phyloP scores from a whole-genome alignment of 2,113 vertebrate genomes.

The Phycodurus eques region DNA sequence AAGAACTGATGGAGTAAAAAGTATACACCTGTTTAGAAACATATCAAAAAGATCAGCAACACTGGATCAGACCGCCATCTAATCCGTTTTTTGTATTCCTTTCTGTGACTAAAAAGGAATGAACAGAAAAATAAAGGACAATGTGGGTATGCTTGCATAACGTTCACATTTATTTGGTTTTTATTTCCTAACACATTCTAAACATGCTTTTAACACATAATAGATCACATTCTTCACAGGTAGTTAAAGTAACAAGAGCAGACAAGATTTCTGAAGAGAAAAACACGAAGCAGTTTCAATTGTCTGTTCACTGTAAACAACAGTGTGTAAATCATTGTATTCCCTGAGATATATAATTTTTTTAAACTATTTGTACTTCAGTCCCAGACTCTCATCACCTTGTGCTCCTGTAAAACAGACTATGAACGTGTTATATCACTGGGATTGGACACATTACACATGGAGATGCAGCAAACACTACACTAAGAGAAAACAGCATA shows the following conservation, averaged over 20 bases:
- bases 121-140: constrained; percentile 3
- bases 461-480: not conserved
- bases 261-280: constrained; percentile 70
- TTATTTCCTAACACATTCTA: constrained; percentile 93
- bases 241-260: constrained; percentile 90
- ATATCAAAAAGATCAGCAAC: not conserved
- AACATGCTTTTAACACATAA: constrained; percentile 95
- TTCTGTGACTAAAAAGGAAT: not conserved
- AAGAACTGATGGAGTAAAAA: not conserved
- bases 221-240: constrained; percentile 98
- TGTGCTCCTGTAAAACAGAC: constrained; percentile 28
- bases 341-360: constrained; percentile 55
- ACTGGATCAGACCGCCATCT: constrained; percentile 12
- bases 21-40: not conserved
- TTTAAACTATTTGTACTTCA: constrained; percentile 17
- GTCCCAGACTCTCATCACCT: constrained; percentile 17
- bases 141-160: constrained; percentile 77
- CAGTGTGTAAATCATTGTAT: constrained; percentile 27
- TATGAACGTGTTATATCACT: constrained; percentile 1
- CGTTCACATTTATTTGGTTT: constrained; percentile 98
- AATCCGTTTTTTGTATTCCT: not conserved
- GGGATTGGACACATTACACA: not conserved
- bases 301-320: constrained; percentile 31
- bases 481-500: not conserved
- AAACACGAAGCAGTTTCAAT: constrained; percentile 43